phyloP scores from a whole-genome alignment of 2,797 vertebrate genomes.

The Tapera naevia region DNA sequence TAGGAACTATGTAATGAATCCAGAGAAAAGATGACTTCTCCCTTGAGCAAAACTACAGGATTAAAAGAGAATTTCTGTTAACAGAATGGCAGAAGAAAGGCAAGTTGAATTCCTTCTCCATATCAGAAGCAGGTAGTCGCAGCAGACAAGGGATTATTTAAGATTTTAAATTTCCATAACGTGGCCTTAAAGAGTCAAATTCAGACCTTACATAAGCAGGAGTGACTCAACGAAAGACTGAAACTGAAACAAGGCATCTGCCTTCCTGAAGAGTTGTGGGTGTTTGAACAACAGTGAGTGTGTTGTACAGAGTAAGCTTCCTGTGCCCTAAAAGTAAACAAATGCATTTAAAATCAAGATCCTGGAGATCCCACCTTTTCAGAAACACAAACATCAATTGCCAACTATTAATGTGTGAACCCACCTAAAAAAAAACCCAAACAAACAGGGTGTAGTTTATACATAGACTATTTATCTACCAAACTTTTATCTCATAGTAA shows the following conservation, averaged over 20 bases:
- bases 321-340: constrained; percentile 30
- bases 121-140: constrained; percentile 11
- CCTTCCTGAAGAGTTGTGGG: constrained; percentile 41
- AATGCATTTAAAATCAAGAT: background rate
- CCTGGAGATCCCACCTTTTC: background rate
- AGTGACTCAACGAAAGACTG: constrained; percentile 57
- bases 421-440: background rate
- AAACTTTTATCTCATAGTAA: background rate
- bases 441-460: background rate
- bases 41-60: background rate
- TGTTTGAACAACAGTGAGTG: constrained; percentile 35
- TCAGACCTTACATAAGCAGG: constrained; percentile 48
- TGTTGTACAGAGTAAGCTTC: background rate
- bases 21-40: background rate
- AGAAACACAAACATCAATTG: background rate
- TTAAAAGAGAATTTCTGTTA: constrained; percentile 1
- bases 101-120: background rate
- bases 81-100: background rate
- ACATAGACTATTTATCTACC: background rate
- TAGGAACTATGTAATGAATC: background rate
- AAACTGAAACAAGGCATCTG: constrained; percentile 57
- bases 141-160: constrained; percentile 35
- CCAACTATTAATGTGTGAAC: background rate
- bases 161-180: constrained; percentile 48
- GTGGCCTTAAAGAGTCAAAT: constrained; percentile 19